Evolutionary conservation across 2,888 invertebrate genomes (phyloP).

Genomic region (Tuberolachnus salignus): DNA sequence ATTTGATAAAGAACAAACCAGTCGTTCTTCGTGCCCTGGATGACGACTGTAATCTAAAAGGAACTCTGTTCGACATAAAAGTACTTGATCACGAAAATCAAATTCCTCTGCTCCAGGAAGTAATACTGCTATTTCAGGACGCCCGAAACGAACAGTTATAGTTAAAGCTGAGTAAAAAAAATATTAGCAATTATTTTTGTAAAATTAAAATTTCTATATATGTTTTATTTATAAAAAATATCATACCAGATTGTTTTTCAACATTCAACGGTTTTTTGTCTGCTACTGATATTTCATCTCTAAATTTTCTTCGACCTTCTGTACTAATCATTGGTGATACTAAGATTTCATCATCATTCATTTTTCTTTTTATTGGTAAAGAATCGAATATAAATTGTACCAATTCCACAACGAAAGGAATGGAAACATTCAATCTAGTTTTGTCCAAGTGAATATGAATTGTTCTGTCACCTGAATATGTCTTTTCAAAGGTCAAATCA

Average conservation of each 20-base stretch:
- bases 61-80: constrained; percentile 74
- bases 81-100: constrained; percentile 61
- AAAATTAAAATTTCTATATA: neutral
- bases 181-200: constrained; percentile 9
- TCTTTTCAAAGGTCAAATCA: constrained; percentile 72
- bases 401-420: constrained; percentile 72
- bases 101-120: constrained; percentile 66
- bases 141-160: constrained; percentile 74
- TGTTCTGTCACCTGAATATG: constrained; percentile 69
- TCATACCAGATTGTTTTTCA: constrained; percentile 44
- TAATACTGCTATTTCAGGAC: constrained; percentile 79
- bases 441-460: constrained; percentile 77
- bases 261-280: neutral
- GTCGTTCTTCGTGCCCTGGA: constrained; percentile 68
- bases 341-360: constrained; percentile 59
- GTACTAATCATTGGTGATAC: constrained; percentile 20
- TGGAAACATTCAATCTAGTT: constrained; percentile 74
- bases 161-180: constrained; percentile 66
- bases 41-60: constrained; percentile 74
- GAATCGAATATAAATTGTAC: constrained; percentile 70
- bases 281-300: constrained; percentile 18
- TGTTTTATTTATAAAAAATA: neutral
- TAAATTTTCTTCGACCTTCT: constrained; percentile 19
- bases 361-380: constrained; percentile 68
- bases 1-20: constrained; percentile 70